Conservation (phyloP, 2,888 invertebrate species). For the Rhamnusium bicolor region DNA sequence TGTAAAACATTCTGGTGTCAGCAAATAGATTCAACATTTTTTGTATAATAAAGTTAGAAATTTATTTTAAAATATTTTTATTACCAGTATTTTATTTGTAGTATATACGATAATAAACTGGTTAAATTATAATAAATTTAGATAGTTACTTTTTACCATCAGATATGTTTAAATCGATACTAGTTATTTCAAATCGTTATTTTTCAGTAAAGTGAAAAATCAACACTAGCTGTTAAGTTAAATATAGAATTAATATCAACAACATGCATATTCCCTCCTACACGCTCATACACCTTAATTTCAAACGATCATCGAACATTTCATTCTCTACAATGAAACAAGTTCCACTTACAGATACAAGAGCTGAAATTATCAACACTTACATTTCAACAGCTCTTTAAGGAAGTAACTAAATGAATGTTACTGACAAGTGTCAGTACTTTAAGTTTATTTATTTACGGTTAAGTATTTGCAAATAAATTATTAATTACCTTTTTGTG, state of each 20-base stretch:
- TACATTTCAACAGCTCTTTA: constrained; percentile 21
- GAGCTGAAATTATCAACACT: constrained; percentile 31
- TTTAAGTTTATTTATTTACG: constrained; percentile 23
- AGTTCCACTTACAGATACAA: constrained; percentile 24
- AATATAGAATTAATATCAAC: constrained; percentile 47
- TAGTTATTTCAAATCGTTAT: background rate
- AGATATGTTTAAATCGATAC: constrained; percentile 16
- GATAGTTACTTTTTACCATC: background rate
- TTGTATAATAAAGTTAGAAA: constrained; percentile 22
- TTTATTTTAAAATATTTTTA: constrained; percentile 18
- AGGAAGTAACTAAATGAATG: constrained; percentile 28
- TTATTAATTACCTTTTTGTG: constrained; percentile 12
- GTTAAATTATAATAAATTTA: background rate
- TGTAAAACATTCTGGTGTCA: constrained; percentile 17
- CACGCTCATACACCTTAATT: constrained; percentile 32
- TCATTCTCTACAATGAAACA: background rate
- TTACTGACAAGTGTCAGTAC: constrained; percentile 25
- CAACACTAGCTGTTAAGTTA: constrained; percentile 39
- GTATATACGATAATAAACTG: background rate
- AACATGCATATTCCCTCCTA: constrained; percentile 36
- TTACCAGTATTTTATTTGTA: background rate
- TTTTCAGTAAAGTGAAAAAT: constrained; percentile 30
- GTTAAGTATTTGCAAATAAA: constrained; percentile 27
- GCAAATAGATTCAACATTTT: constrained; percentile 6
- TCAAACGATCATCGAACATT: constrained; percentile 17